phyloP scores from a whole-genome alignment of 2,113 vertebrate species.

The Grus americana region DNA sequence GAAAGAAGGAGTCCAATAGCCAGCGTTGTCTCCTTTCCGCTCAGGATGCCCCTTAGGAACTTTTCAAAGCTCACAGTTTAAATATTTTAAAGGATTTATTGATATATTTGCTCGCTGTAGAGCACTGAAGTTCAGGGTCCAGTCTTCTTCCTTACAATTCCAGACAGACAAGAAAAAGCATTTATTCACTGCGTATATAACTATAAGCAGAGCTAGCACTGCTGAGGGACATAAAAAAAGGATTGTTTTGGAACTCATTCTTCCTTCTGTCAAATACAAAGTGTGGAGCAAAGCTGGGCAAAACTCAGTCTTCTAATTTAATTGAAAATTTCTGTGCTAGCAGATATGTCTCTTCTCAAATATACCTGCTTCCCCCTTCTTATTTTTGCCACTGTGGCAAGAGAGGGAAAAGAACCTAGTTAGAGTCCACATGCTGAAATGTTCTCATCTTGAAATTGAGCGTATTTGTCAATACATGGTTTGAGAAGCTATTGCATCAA shows the following conservation, averaged over 20 bases:
- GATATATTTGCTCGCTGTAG: not conserved
- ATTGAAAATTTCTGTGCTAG: not conserved
- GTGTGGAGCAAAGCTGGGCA: not conserved
- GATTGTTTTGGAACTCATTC: not conserved
- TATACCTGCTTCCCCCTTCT: not conserved
- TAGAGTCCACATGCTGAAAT: not conserved
- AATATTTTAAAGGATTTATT: not conserved
- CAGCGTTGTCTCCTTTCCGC: not conserved
- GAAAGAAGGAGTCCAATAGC: not conserved
- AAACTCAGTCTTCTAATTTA: not conserved
- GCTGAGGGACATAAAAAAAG: not conserved
- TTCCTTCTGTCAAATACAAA: not conserved
- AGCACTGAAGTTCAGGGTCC: not conserved
- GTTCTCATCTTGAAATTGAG: not conserved
- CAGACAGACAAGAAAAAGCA: not conserved
- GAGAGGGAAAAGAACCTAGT: not conserved
- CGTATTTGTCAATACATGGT: accelerated
- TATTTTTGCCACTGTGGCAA: not conserved
- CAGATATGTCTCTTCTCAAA: not conserved
- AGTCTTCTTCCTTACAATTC: not conserved
- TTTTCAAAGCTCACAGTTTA: not conserved
- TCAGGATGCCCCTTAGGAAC: not conserved
- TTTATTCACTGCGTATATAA: not conserved
- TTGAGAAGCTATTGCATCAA: not conserved
- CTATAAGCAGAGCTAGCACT: not conserved